Evolutionary conservation across 2,888 invertebrate species (phyloP), one percentile per base, ranked within the genome.

Genomic region (Ophion ellenae): DNA sequence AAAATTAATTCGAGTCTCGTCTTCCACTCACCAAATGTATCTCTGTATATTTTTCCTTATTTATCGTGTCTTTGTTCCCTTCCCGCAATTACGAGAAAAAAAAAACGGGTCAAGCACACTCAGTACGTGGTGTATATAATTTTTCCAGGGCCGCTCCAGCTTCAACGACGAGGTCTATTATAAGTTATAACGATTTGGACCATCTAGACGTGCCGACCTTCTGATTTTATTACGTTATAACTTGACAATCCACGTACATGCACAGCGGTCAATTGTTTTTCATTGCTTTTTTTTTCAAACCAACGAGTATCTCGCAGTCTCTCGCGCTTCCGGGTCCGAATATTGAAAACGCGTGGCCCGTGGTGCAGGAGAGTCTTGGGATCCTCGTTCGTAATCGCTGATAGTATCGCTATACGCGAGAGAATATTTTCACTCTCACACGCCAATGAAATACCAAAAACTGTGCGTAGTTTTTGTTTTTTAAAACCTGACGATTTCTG

Each of bases 101-200:
- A 47, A 45, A 64, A 63, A 69, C 11, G 59, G 66, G 67, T 79
- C 9, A 32, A 40, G 47, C 57, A 70, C 69, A 80, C 24, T 87
- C 61, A 84, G 85, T 81, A 87, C 86, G 84, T 84, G 84, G 86
- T 87, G 75, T 79, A 84, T 78, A 85, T 75, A 89, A 88, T 91
- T 87, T 91, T 92, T 91, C 88, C 93, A 94, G 94, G 92, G 92
- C 90, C 90, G 93, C 92, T 89, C 92, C 93, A 87, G 93, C 93
- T 84, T 90, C 93, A 86, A 90, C 90, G 84, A 90, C 96, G 94
- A 96, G 98, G 94, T 96, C 97, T 94, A 95, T 98, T 94, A 96
- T 98, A 94, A 97, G 97, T 94, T 98, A 98, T 96, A 96, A 97
- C 95, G 98, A 98, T 96, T 96, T 98, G 95, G 98, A 98, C 95